A percentile compares a stretch with the other conserved stretches of the same genome.
phyloP scores from a whole-genome alignment of 1,140 invertebrate species.

The Atta cephalotes region DNA sequence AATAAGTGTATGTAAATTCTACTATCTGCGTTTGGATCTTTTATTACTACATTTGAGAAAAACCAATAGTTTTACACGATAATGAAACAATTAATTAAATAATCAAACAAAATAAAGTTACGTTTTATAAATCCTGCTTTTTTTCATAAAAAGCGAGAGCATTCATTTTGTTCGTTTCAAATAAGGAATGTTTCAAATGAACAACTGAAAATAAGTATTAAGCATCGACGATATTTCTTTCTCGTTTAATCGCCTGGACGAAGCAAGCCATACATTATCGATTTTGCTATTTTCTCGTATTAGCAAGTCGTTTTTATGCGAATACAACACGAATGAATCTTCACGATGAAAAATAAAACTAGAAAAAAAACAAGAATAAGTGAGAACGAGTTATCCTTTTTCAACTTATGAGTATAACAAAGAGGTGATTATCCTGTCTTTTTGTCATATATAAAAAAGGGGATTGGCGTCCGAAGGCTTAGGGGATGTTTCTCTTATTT shows the following conservation, averaged over 20 bases:
- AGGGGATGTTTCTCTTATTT: conserved; percentile 37
- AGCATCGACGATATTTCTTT: conserved; percentile 20
- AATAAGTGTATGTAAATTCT: too few species aligned
- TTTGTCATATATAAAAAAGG: conserved; percentile 22
- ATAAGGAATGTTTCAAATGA: not conserved
- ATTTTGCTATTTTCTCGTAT: conserved; percentile 5
- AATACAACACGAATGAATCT: conserved; percentile 31
- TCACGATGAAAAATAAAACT: not conserved
- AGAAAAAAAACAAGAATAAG: not conserved
- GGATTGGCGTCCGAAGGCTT: conserved; percentile 24
- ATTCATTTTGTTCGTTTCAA: not conserved
- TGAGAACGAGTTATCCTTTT: conserved; percentile 20
- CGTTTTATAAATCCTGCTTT: not conserved
- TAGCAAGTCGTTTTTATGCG: not conserved
- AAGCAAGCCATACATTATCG: not conserved
- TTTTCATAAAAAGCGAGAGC: not conserved
- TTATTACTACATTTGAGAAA: too few species aligned
- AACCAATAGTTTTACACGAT: not conserved
- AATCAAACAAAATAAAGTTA: not conserved
- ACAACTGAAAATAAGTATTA: conserved; percentile 9
- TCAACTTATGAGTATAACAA: conserved; percentile 41
- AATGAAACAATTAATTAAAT: conserved; percentile 6
- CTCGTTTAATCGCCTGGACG: not conserved
- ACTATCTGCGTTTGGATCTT: too few species aligned
- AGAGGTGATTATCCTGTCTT: conserved; percentile 33